phyloP scores from a whole-genome alignment of 2,888 invertebrate species.

The Dendrolimus houi region DNA sequence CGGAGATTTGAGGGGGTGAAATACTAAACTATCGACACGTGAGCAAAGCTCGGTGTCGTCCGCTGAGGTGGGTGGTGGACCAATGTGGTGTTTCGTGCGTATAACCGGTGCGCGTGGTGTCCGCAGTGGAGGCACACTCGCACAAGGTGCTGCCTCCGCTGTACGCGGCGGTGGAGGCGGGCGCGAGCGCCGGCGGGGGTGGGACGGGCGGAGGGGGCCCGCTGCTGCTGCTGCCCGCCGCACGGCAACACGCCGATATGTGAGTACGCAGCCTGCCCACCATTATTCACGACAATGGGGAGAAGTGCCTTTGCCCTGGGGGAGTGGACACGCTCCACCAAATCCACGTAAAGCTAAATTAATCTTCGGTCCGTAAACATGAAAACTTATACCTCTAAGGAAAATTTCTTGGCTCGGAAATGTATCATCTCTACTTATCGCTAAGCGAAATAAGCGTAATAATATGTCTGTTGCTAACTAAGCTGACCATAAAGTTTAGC shows the following conservation, averaged over 20 bases:
- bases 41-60: too few species aligned
- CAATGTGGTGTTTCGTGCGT: neutral
- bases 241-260: constrained; percentile 39
- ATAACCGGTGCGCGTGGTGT: constrained; percentile 29
- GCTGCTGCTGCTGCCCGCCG: constrained; percentile 44
- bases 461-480: too few species aligned
- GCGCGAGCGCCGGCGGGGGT: constrained; percentile 22
- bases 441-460: too few species aligned
- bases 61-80: too few species aligned
- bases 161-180: constrained; percentile 61
- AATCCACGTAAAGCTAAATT: too few species aligned
- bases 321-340: neutral
- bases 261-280: constrained; percentile 34
- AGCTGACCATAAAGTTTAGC: too few species aligned
- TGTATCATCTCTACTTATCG: too few species aligned
- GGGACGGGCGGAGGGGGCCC: constrained; percentile 17
- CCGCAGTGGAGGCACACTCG: constrained; percentile 60
- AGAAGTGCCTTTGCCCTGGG: neutral
- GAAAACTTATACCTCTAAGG: too few species aligned
- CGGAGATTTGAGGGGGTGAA: too few species aligned
- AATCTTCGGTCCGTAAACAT: too few species aligned
- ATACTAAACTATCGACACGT: too few species aligned
- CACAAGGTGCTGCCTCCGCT: constrained; percentile 68
- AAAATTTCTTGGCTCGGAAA: too few species aligned
- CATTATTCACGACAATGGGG: neutral